Evolutionary conservation across 1,140 invertebrate species (phyloP).

Genomic region (Hestina assimilis): DNA sequence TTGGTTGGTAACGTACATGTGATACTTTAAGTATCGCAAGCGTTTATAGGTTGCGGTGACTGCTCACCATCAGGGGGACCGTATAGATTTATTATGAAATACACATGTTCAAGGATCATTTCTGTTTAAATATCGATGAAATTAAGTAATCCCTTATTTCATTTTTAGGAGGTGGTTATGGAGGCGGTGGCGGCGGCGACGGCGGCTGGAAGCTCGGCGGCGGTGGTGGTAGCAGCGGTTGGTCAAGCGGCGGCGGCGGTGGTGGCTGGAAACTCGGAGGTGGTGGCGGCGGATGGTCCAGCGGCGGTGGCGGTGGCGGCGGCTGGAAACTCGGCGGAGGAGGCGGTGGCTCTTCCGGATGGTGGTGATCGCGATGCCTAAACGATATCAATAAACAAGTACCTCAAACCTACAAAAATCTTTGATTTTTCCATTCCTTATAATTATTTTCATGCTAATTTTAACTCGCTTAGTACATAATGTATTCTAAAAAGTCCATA

Average conservation of each 20-base stretch:
- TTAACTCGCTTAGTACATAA: too few relatives aligned
- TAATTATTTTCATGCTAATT: too few relatives aligned
- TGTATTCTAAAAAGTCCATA: too few relatives aligned
- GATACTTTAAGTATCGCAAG: too few relatives aligned
- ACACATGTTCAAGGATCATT: too few relatives aligned
- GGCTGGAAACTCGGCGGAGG: slow-evolving; percentile 36
- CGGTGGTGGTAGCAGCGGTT: slow-evolving; percentile 36
- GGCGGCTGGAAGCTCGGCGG: slow-evolving; percentile 34
- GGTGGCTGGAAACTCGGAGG: slow-evolving; percentile 32
- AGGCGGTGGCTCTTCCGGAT: slow-evolving; percentile 43
- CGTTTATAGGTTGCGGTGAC: too few relatives aligned
- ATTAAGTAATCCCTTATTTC: background rate
- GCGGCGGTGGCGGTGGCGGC: slow-evolving; percentile 33
- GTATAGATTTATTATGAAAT: too few relatives aligned
- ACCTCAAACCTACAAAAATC: slow-evolving; percentile 27
- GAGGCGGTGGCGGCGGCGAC: slow-evolving; percentile 31
- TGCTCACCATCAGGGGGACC: too few relatives aligned
- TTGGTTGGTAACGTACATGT: too few relatives aligned
- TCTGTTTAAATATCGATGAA: too few relatives aligned
- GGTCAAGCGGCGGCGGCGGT: slow-evolving; percentile 28
- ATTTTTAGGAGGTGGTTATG: slow-evolving; percentile 28
- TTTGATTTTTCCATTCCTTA: too few relatives aligned
- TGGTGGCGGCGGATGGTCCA: slow-evolving; percentile 34
- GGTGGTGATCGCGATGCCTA: slow-evolving; percentile 51
- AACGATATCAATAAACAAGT: slow-evolving; percentile 47